Base-by-base conservation (phyloP, 1,140 invertebrate genomes). In the Drosophila jambulina region DNA sequence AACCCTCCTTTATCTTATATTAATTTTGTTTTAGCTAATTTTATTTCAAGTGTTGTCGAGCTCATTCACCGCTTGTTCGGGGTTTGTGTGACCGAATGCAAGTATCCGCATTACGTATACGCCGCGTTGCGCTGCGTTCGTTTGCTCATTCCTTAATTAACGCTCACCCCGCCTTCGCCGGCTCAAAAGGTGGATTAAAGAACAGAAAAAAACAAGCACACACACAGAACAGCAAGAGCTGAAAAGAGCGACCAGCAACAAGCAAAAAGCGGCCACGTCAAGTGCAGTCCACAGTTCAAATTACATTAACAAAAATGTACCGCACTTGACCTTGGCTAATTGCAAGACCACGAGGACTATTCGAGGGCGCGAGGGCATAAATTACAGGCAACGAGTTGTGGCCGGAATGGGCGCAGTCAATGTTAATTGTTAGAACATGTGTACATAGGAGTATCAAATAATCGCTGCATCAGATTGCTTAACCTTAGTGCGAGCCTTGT, bases 51-150 rank as follows among this genome's bases (percentile, higher is more conserved):
- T 65, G 62, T 48, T 57, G 51, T 42, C 48, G 58, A 32, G 46
- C 46, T 40, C 74, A 77, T 82, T 82, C 79, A 72, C 63, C 58
- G 75, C 63, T 65, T 69, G 71, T 65, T 72, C 75, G 62, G 19
- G 68, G 43, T 38, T 46, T 38, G 42, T 84, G 83, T 80, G 80
- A 59, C 81, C 85, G 67, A 88, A 81, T 68, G 85, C 82, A 58
- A 88, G 80, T 70, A 63, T 56, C 54, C 69, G 75, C 74, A 88
- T 90, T 81, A 88, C 84, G 84, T 88, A 90, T 88, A 88, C 84
- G 84, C 72, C 78, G 71, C 72, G 78, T 84, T 75, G 38, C 65
- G 48, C 34, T 56, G 61, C 58, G 57, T 72, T 62, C 64, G 48
- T 45, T 68, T 27, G 64, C 60, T 63, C 57, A 36, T 63, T 69